Conservation (phyloP, 2,888 invertebrate species). For the Rhingia rostrata region DNA sequence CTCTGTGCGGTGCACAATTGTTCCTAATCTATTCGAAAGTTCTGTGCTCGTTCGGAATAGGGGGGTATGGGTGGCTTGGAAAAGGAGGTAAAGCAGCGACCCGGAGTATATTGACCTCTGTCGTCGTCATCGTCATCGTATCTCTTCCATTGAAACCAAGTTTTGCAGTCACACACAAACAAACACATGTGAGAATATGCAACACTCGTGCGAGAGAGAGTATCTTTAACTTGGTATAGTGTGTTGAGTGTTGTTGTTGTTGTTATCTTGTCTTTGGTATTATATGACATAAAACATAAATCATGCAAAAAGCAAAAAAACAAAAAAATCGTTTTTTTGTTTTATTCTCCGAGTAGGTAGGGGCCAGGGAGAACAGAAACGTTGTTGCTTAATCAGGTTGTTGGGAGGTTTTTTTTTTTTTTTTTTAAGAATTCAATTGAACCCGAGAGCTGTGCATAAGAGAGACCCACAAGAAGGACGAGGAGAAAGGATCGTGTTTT, state of each 20-base stretch:
- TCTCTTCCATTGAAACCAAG: constrained; percentile 44
- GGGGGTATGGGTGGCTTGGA: neutral
- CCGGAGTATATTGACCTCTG: constrained; percentile 70
- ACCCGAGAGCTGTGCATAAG: neutral
- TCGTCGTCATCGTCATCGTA: constrained; percentile 26
- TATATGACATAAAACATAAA: constrained; percentile 70
- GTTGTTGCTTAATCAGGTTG: constrained; percentile 68
- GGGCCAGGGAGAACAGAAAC: constrained; percentile 18
- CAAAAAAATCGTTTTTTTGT: constrained; percentile 8
- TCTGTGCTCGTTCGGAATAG: constrained; percentile 23
- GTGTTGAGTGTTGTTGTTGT: constrained; percentile 26
- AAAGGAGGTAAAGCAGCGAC: constrained; percentile 56
- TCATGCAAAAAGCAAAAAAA: constrained; percentile 60
- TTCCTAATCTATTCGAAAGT: constrained; percentile 72
- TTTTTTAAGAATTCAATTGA: constrained; percentile 52
- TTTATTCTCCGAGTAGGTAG: constrained; percentile 6
- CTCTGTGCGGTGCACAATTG: constrained; percentile 47
- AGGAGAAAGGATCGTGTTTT: constrained; percentile 21
- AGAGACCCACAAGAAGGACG: neutral
- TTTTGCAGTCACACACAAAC: constrained; percentile 1
- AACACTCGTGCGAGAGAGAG: constrained; percentile 32
- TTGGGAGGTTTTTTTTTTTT: constrained; percentile 19
- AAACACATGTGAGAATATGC: constrained; percentile 58
- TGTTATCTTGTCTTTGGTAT: constrained; percentile 59
- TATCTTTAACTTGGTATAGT: constrained; percentile 15